Percentiles rank a stretch among this genome's conserved stretches.
Evolutionary conservation across 2,797 vertebrate species (phyloP).

Genomic region (Orientallactaga sibirica): DNA sequence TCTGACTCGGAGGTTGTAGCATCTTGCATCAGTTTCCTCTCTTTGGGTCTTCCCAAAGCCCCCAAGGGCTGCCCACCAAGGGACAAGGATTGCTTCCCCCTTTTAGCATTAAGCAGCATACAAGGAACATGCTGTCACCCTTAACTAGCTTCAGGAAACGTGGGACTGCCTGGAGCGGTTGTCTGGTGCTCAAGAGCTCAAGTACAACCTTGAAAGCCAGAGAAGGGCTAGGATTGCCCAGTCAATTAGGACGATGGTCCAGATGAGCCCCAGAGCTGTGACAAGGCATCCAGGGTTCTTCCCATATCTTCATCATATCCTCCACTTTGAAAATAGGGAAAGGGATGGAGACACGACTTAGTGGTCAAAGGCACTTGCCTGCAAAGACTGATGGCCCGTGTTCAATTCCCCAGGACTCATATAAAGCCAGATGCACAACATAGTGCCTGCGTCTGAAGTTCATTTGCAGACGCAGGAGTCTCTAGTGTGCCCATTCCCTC

Average conservation of each 20-base stretch:
- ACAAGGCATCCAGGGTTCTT: background rate
- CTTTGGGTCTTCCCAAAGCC: conserved; percentile 76
- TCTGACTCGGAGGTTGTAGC: conserved; percentile 79
- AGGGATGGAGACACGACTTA: background rate
- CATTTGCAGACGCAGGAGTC: too few relatives aligned
- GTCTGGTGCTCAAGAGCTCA: background rate
- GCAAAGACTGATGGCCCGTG: too few relatives aligned
- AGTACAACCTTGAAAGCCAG: background rate
- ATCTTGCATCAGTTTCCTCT: conserved; percentile 83
- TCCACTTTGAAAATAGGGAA: background rate
- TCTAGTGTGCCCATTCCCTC: too few relatives aligned
- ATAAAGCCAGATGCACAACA: too few relatives aligned
- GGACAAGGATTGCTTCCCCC: conserved; percentile 60
- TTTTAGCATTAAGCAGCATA: conserved; percentile 65
- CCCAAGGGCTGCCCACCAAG: conserved; percentile 71
- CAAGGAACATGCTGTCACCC: background rate
- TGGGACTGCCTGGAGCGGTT: background rate
- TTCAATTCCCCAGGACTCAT: too few relatives aligned
- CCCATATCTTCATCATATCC: background rate
- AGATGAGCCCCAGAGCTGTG: background rate
- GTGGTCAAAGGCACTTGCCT: too few relatives aligned
- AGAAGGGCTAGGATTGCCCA: background rate
- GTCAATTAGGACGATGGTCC: background rate
- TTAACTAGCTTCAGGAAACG: conserved; percentile 14
- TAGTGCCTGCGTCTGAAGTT: too few relatives aligned